Evolutionary conservation across 1,140 invertebrate genomes (phyloP).

Genomic region (Heliconius melpomene): DNA sequence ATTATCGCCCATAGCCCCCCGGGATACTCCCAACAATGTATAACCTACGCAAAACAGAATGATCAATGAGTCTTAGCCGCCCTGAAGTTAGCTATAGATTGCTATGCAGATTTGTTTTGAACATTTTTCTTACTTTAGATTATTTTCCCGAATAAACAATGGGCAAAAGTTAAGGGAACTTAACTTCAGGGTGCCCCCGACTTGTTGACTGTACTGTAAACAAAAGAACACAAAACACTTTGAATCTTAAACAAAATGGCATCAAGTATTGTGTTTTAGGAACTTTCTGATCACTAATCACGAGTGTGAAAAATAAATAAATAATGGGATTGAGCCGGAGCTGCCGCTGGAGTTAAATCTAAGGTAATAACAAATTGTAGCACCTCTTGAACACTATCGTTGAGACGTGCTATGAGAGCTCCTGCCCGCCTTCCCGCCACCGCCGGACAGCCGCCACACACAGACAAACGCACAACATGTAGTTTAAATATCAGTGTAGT

Average conservation of each 20-base stretch:
- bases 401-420: constrained; percentile 38
- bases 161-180: too few species aligned
- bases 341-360: constrained; percentile 37
- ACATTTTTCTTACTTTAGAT: too few species aligned
- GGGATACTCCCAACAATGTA: background rate
- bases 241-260: constrained; percentile 56
- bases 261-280: constrained; percentile 74
- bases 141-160: too few species aligned
- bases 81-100: too few species aligned
- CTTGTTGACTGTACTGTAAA: background rate
- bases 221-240: constrained; percentile 34
- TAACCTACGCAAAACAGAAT: background rate
- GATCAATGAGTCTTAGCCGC: too few species aligned
- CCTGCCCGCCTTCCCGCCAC: background rate
- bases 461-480: background rate
- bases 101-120: too few species aligned
- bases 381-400: constrained; percentile 54
- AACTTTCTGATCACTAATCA: constrained; percentile 73
- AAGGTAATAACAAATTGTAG: constrained; percentile 42
- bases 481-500: background rate
- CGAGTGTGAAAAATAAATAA: constrained; percentile 44
- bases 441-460: background rate
- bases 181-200: too few species aligned
- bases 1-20: background rate
- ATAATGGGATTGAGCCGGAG: constrained; percentile 13